phyloP scores from a whole-genome alignment of 1,140 invertebrate species.

The Parapsyche elsis region DNA sequence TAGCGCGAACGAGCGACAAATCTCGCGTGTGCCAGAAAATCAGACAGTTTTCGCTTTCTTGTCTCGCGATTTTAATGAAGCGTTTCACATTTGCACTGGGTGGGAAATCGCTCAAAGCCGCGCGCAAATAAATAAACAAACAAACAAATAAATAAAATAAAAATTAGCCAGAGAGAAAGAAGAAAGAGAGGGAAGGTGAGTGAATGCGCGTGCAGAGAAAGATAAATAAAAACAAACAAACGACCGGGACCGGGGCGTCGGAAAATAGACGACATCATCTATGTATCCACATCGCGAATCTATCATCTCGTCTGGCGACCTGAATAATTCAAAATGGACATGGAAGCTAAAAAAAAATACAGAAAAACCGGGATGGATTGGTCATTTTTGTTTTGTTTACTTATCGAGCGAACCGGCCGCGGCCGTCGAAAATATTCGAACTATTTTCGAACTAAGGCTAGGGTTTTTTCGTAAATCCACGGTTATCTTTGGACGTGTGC shows the following conservation, averaged over 20 bases:
- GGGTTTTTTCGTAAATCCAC: not conserved
- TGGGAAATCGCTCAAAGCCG: not conserved
- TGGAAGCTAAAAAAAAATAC: slow-evolving; percentile 43
- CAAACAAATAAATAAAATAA: not conserved
- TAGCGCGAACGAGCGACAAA: not conserved
- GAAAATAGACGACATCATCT: slow-evolving; percentile 15
- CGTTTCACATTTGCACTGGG: not conserved
- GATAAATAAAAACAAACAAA: slow-evolving; percentile 15
- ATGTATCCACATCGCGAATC: slow-evolving; percentile 40
- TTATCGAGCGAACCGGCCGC: too few species aligned
- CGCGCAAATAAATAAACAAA: not conserved
- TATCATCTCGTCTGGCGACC: slow-evolving; percentile 46
- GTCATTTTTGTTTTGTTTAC: too few species aligned
- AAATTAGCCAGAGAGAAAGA: not conserved
- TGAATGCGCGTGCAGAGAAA: not conserved
- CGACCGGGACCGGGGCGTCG: not conserved
- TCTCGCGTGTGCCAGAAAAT: slow-evolving; percentile 20
- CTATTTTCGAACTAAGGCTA: not conserved
- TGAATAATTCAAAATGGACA: slow-evolving; percentile 56
- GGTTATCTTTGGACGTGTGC: not conserved
- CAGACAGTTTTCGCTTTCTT: slow-evolving; percentile 27
- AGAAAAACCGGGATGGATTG: not conserved
- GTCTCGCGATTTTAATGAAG: slow-evolving; percentile 21
- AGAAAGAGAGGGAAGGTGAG: too few species aligned
- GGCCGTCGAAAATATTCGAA: too few species aligned